These are phyloP conservation scores for Plodia interpunctella DNA, from an alignment of 1,140 invertebrate species.

Conservation along the genomic window DNA sequence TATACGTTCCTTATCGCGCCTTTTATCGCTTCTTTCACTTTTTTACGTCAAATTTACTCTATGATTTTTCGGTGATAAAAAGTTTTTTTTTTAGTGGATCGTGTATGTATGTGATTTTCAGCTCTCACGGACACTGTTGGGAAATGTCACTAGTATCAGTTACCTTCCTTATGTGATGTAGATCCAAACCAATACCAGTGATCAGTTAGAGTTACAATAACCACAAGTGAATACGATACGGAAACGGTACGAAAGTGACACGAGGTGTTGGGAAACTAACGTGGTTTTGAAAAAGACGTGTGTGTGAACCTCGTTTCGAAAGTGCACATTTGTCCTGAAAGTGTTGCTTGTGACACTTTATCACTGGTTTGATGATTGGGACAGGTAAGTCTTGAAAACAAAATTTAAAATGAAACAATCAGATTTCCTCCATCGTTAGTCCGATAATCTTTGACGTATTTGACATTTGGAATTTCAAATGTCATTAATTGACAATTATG, in stretches of 20 bases:
- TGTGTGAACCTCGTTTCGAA: constrained; percentile 41
- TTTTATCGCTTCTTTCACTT: constrained; percentile 31
- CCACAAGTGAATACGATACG: constrained; percentile 62
- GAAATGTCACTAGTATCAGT: constrained; percentile 56
- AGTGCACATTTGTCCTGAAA: constrained; percentile 32
- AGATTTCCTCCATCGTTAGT: too few species aligned
- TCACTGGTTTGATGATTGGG: constrained; percentile 10
- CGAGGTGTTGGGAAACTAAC: constrained; percentile 40
- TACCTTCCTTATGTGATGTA: constrained; percentile 57
- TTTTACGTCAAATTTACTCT: constrained; percentile 25
- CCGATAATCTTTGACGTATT: too few species aligned
- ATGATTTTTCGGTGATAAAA: constrained; percentile 33
- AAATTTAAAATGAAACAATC: too few species aligned
- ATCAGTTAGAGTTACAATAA: constrained; percentile 61
- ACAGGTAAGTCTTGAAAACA: constrained; percentile 22
- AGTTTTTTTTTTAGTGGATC: constrained; percentile 28
- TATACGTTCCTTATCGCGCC: constrained; percentile 28
- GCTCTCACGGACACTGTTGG: constrained; percentile 37
- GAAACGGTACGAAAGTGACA: constrained; percentile 60
- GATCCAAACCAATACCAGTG: constrained; percentile 48
- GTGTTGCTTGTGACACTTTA: constrained; percentile 18
- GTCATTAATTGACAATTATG: too few species aligned
- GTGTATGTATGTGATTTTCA: constrained; percentile 44
- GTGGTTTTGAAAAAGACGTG: constrained; percentile 52
- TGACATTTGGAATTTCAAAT: too few species aligned